Base-by-base conservation (phyloP, 2,113 vertebrate genomes). In the Dromaius novaehollandiae region DNA sequence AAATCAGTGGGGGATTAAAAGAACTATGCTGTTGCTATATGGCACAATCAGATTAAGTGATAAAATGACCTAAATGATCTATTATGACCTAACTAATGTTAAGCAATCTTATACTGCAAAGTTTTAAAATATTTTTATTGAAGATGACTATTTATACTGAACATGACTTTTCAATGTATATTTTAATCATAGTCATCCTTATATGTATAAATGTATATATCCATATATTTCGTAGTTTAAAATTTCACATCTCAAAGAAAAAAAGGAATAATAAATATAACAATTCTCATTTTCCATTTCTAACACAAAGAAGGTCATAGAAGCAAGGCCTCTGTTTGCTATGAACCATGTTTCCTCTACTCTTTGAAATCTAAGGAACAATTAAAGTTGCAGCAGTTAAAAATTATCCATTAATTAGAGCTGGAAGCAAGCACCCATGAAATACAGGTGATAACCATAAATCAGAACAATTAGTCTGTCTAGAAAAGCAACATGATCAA, bases 381-480 rank as follows among this genome's bases (percentile, higher is more conserved):
- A 95, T 98, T 98, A 96, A 97, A 95, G 25, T 97, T 96, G 83
- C 82, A 94, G 80, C 77, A 97, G 93, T 96, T 93, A 89, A 97
- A 96, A 97, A 98, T 97, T 95, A 97, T 95, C 93, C 96, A 96
- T 97, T 98, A 98, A 98, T 98, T 98, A 98, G 91, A 97, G 92
- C 87, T 95, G 34, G 83, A 97, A 97, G 92, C 95, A 97, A 97
- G 94, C 95, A 92, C 61, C 97, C 97, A 95, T 97, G 96, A 97
- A 98, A 97, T 97, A 93, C 97, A 98, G 97, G 97, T 98, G 98
- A 97, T 96, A 98, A 98, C 92, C 88, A 98, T 97, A 98, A 98
- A 98, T 99, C 96, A 98, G 82, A 97, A 98, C 96, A 98, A 98
- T 98, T 98, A 98, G 93, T 95, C 95, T 98, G 97, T 98, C 96